Percentiles rank a stretch among this genome's conserved stretches.
Conservation (phyloP, 92 coral and sea anemone species). For the Epizoanthus ramosus region DNA sequence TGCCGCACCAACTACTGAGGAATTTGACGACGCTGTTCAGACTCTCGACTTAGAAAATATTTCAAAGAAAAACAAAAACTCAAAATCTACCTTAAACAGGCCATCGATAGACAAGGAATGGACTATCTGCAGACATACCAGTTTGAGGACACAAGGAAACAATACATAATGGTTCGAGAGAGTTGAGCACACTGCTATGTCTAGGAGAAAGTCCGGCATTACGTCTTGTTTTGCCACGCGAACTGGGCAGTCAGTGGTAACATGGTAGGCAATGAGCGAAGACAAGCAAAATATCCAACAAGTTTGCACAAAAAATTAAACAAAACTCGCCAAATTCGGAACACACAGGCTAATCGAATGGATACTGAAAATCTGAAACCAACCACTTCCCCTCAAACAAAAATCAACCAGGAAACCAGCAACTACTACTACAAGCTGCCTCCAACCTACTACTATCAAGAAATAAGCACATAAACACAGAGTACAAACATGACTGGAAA, state of each 20-base stretch:
- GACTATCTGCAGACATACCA: slow-evolving; percentile 43
- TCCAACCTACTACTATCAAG: too few relatives aligned
- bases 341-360: slow-evolving; percentile 20
- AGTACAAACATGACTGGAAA: too few relatives aligned
- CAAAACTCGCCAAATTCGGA: slow-evolving; percentile 54
- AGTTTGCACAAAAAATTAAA: slow-evolving; percentile 54
- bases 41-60: slow-evolving; percentile 41
- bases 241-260: slow-evolving; percentile 35
- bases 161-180: slow-evolving; percentile 62
- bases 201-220: slow-evolving; percentile 58
- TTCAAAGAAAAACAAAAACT: slow-evolving; percentile 25
- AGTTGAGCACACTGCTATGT: slow-evolving; percentile 40
- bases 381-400: too few relatives aligned
- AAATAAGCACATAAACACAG: too few relatives aligned
- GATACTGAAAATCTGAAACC: too few relatives aligned
- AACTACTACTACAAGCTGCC: too few relatives aligned
- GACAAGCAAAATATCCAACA: not conserved
- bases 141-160: slow-evolving; percentile 66
- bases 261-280: not conserved
- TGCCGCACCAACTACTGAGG: slow-evolving; percentile 40
- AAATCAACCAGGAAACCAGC: too few relatives aligned
- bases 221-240: slow-evolving; percentile 57
- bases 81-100: slow-evolving; percentile 48
- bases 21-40: slow-evolving; percentile 46
- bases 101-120: slow-evolving; percentile 56